Evolutionary conservation across 2,113 vertebrate species (phyloP), one percentile per base, ranked within the genome.

Genomic region (Rostratula benghalensis): DNA sequence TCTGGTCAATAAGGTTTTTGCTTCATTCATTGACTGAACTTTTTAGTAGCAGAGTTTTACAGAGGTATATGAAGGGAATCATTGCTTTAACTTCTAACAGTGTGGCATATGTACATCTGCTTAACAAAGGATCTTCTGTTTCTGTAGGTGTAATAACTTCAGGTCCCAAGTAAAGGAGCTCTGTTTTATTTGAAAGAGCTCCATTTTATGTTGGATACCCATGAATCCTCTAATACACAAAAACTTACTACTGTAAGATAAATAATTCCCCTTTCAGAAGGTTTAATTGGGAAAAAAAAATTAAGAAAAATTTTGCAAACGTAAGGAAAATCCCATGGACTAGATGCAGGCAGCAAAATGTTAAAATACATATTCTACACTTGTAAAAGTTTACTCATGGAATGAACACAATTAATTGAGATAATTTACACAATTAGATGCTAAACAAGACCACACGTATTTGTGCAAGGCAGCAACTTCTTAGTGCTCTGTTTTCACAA

Each of bases 131-230:
- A 54, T 59, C 87, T 71, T 93, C 95, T 97, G 91, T 97, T 95
- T 96, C 90, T 57, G 56, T 87, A 89, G 88, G 79, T 93, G 95
- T 92, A 92, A 56, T 86, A 82, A 90, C 60, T 81, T 89, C 39
- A 80, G 54, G 16, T 79, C 73, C 56, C 50, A 51, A 93, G 90
- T 96, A 97, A 97, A 97, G 83, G 91, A 95, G 61, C 91, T 94
- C 93, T 97, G 94, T 96, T 97, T 95, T 69, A 63, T 89, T 96
- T 97, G 89, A 96, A 97, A 96, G 93, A 97, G 27, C 74, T 97
- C 87, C 27, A 83, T 95, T 97, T 96, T 96, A 61, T 84, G 30
- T 83, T 91, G 75, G 83, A 94, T 91, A 65, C 25, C 79, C 30
- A 46, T 89, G 78, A 97, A 92, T 95, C 46, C 75, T 73, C 54